Percentiles rank a stretch among this genome's conserved stretches.
Conservation (phyloP, 2,888 invertebrate genomes). For the Hipparchia sbordonii region DNA sequence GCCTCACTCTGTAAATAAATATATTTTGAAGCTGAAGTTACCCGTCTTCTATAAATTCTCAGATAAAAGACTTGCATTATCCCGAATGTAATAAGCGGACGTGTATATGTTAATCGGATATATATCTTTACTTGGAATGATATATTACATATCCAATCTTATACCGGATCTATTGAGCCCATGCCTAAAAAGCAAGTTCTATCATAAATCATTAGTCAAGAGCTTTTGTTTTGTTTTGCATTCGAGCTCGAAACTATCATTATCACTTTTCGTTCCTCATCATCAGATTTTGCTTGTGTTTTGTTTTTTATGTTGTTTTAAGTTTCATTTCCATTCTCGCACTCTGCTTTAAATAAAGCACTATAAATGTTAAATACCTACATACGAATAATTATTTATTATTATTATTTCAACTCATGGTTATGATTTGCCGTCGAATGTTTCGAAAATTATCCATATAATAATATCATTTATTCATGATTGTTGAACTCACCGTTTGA, state of each 20-base stretch:
- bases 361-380: conserved; percentile 1
- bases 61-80: no score
- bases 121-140: no score
- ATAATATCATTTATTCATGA: conserved; percentile 1
- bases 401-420: conserved; percentile 10
- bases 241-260: conserved; percentile 48
- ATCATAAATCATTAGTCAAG: conserved; percentile 64
- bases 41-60: no score
- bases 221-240: conserved; percentile 55
- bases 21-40: no score
- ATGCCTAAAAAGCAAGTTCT: conserved; percentile 50
- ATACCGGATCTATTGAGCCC: no score
- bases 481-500: not conserved
- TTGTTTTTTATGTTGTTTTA: conserved; percentile 47
- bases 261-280: conserved; percentile 35
- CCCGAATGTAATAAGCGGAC: no score
- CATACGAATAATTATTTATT: not conserved
- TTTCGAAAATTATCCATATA: conserved; percentile 7
- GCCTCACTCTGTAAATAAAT: no score
- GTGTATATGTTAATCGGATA: no score
- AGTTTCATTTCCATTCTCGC: conserved; percentile 38
- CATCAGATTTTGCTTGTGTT: conserved; percentile 55
- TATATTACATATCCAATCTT: no score
- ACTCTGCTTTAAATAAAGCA: conserved; percentile 31
- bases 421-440: conserved; percentile 15